phyloP scores from a whole-genome alignment of 2,113 vertebrate genomes.

The Lonchura striata region DNA sequence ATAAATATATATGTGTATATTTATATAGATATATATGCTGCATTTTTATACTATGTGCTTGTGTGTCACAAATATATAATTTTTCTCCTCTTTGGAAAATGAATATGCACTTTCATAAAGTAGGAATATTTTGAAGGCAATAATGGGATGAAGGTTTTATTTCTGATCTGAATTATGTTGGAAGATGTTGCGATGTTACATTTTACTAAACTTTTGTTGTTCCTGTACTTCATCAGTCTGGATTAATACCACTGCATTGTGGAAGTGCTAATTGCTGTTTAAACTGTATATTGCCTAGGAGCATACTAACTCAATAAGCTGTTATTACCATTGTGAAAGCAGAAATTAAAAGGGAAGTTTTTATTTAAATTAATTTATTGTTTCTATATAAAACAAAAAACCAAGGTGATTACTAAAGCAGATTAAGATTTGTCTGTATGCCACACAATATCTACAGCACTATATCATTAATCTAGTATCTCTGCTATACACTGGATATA shows the following conservation, averaged over 20 bases:
- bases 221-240: background rate
- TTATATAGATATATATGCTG: background rate
- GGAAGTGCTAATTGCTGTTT: background rate
- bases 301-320: background rate
- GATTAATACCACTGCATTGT: background rate
- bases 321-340: background rate
- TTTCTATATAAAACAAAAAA: background rate
- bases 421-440: background rate
- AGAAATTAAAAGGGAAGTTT: background rate
- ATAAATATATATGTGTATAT: background rate
- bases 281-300: background rate
- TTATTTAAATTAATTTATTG: background rate
- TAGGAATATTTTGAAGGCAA: background rate
- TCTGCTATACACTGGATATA: background rate
- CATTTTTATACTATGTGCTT: background rate
- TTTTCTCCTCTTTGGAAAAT: background rate
- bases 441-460: background rate
- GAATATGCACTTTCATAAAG: background rate
- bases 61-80: accelerated
- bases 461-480: background rate
- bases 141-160: background rate
- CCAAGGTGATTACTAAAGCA: background rate
- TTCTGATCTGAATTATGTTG: background rate
- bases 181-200: background rate
- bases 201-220: background rate